Evolutionary conservation across 2,113 vertebrate species (phyloP), one percentile per base, ranked within the genome.

Genomic region (Hylia prasina): DNA sequence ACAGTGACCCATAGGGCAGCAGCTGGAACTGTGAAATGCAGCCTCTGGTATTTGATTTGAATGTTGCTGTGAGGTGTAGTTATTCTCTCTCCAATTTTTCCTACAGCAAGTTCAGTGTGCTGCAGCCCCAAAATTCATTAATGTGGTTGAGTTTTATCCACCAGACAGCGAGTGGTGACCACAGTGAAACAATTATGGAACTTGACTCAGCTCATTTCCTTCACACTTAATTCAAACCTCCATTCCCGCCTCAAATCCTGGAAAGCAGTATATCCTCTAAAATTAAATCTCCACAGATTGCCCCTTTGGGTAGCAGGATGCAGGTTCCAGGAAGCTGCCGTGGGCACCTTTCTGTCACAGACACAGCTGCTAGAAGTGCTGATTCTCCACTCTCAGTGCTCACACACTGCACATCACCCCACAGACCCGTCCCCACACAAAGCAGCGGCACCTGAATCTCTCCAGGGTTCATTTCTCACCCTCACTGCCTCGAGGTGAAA

Each of bases 291-390:
- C 40, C 40, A 22, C 0, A 2, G n/a, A 57, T 40, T 69, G 33
- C 17, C 18, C 61, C 68, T 23, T 24, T 37, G 48, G 25, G 20
- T 18, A 80, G 54, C n/a, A 83, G n/a, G 35, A 73, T 44, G 65
- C 68, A 73, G 71, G 45, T 2, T 48, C 40, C 86, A 80, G 54
- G 42, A 42, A 33, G 13, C 33, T 39, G 33, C 81, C 50, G n/a
- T 1, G 3, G 50, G 5, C 51, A 76, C 0, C 0, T 0, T 30
- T 31, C 21, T 37, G 50, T 76, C n/a, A 69, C 82, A 76, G 47
- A 39, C 27, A 64, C 1, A 27, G 24, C 30, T 75, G 13, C 39
- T 37, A 11, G 50, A 81, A 91, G 18, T 22, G 31, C 37, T n/a
- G n/a, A 2, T 20, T 71, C 15, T 69, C 31, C 33, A 13, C 53